These are phyloP conservation scores for Halyomorpha halys DNA, from an alignment of 1,140 invertebrate genomes.

Conservation along the genomic window DNA sequence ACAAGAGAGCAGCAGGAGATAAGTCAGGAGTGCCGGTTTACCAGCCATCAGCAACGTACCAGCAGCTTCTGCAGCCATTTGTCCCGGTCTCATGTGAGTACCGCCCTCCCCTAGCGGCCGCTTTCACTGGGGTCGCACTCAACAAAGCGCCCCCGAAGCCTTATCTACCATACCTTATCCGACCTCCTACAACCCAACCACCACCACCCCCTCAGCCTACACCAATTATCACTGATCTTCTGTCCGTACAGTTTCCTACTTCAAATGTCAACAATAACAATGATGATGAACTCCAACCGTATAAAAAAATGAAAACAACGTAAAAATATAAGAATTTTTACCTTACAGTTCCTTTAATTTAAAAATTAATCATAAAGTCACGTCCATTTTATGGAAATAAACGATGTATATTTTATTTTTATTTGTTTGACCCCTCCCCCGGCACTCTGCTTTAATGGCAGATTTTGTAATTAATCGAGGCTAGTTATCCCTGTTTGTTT, in stretches of 20 bases:
- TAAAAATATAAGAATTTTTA: slow-evolving; percentile 39
- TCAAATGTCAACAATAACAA: slow-evolving; percentile 36
- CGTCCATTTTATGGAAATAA: slow-evolving; percentile 4
- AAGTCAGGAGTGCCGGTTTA: slow-evolving; percentile 89
- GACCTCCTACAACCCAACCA: slow-evolving; percentile 30
- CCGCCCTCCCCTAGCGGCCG: slow-evolving; percentile 34
- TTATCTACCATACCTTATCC: slow-evolving; percentile 33
- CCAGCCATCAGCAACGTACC: slow-evolving; percentile 86
- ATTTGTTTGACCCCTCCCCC: not conserved
- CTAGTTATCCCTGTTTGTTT: not conserved
- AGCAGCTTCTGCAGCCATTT: slow-evolving; percentile 91
- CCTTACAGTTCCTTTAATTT: slow-evolving; percentile 20
- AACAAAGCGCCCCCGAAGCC: slow-evolving; percentile 36
- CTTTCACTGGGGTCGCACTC: slow-evolving; percentile 44
- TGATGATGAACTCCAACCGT: slow-evolving; percentile 60
- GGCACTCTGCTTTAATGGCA: slow-evolving; percentile 5
- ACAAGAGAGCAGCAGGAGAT: slow-evolving; percentile 86
- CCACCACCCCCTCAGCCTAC: slow-evolving; percentile 33
- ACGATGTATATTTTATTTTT: slow-evolving; percentile 1
- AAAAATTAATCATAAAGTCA: slow-evolving; percentile 10
- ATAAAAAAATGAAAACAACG: slow-evolving; percentile 79
- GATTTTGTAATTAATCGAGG: not conserved
- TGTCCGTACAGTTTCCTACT: slow-evolving; percentile 27
- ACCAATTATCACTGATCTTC: slow-evolving; percentile 32
- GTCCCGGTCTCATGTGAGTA: slow-evolving; percentile 89